Conservation (phyloP, 2,888 invertebrate species). For the Blomia tropicalis region DNA sequence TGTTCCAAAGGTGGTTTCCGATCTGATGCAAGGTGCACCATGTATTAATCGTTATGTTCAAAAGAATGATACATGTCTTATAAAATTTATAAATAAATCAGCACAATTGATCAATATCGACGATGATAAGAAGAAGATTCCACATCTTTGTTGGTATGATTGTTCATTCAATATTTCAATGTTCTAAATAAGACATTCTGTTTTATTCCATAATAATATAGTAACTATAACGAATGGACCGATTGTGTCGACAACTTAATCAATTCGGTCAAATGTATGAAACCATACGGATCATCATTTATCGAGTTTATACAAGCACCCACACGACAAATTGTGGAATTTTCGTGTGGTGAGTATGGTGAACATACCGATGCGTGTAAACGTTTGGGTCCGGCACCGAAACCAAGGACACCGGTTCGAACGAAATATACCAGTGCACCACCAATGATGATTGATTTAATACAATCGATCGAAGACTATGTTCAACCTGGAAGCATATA, state of each 20-base stretch:
- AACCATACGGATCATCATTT: neutral
- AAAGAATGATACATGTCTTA: neutral
- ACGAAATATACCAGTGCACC: neutral
- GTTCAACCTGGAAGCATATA: neutral
- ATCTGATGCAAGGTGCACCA: neutral
- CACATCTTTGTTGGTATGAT: neutral
- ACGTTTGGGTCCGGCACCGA: neutral
- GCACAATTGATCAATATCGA: neutral
- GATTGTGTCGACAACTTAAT: neutral
- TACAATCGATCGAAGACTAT: neutral
- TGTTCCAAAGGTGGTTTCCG: neutral
- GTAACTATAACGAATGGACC: neutral
- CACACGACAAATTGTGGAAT: neutral
- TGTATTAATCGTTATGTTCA: neutral
- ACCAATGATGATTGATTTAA: neutral
- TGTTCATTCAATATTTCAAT: neutral
- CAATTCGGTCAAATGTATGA: neutral
- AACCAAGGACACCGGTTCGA: neutral
- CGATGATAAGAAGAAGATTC: conserved; percentile 2
- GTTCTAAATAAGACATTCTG: neutral
- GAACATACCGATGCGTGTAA: neutral
- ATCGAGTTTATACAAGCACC: neutral
- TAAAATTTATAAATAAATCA: neutral
- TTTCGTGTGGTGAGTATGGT: neutral
- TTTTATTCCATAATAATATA: neutral